phyloP scores from a whole-genome alignment of 2,888 invertebrate genomes.

The Achlya flavicornis region DNA sequence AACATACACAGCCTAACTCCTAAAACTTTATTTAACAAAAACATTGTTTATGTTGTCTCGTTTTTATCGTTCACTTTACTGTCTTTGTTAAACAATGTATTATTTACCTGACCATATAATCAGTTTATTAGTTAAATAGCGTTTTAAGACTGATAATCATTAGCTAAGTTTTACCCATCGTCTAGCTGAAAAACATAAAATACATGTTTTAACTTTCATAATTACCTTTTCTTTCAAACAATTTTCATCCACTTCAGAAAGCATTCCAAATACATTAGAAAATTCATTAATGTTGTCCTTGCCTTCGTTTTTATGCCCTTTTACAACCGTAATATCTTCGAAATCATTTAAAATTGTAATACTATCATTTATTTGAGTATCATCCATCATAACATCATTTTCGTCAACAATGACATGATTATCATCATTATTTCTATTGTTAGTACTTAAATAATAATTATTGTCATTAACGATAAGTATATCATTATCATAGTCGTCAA shows the following conservation, averaged over 20 bases:
- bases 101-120: too few species aligned
- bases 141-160: too few species aligned
- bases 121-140: too few species aligned
- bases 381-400: conserved; percentile 15
- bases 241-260: neutral
- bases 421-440: conserved; percentile 10
- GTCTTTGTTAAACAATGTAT: too few species aligned
- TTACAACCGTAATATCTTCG: conserved; percentile 4
- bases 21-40: too few species aligned
- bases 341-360: conserved; percentile 12
- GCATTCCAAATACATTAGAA: conserved; percentile 13
- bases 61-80: too few species aligned
- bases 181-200: too few species aligned
- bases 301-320: conserved; percentile 6
- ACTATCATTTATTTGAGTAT: neutral
- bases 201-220: too few species aligned
- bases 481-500: conserved; percentile 27
- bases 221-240: neutral
- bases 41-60: too few species aligned
- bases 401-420: neutral
- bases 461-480: conserved; percentile 22
- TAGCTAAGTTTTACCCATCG: too few species aligned
- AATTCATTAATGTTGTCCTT: neutral
- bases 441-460: conserved; percentile 17
- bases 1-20: too few species aligned